Base-by-base conservation (phyloP, 2,797 vertebrate species). In the Enteromius trimaculatus region DNA sequence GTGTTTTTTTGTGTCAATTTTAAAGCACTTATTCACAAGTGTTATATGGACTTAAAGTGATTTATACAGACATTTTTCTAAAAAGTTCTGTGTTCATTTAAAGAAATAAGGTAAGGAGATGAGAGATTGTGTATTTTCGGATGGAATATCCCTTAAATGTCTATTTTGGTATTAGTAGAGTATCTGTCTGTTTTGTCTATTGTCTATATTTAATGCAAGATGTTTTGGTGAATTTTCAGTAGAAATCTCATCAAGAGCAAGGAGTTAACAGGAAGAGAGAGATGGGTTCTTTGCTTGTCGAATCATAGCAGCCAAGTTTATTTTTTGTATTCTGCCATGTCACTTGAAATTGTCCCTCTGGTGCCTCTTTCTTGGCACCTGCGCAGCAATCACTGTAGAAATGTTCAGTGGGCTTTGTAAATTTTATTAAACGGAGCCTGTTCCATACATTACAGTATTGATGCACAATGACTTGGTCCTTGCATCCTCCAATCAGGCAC, bases 401-500 rank as follows among this genome's bases (percentile, higher is more conserved):
- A 64, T 47, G 58, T 62, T 60, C 34, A 70, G 10, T 14, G 49
- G n/a, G 65, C 21, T 58, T 69, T 8, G 39, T 13, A 64, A 23
- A 49, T 39, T 21, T 42, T 53, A 31, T 44, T 51, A 49, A 49
- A 70, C 3, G 0, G 6, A 49, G 23, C 11, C 31, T 71, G 19
- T 69, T 60, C 23, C 6, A 42, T 62, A 81, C 29, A 77, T 47
- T 21, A 60, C n/a, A 19, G 26, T 62, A 78, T 42, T 80, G 31
- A 66, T 65, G 69, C 31, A 17, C 55, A 44, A 47, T 68, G 34
- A 80, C 62, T 58, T 71, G 65, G 74, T 76, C 31, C 39, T 82
- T 9, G 6, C 53, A 47, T 84, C 26, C 8, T 13, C 65, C n/a
- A 80, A 66, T 66, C 64, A 77, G 79, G 74, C 79, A 81, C 68